Percentiles rank a stretch among this genome's conserved stretches.
These are phyloP conservation scores for Leuctra nigra DNA, from an alignment of 2,888 invertebrate genomes.

Conservation along the genomic window DNA sequence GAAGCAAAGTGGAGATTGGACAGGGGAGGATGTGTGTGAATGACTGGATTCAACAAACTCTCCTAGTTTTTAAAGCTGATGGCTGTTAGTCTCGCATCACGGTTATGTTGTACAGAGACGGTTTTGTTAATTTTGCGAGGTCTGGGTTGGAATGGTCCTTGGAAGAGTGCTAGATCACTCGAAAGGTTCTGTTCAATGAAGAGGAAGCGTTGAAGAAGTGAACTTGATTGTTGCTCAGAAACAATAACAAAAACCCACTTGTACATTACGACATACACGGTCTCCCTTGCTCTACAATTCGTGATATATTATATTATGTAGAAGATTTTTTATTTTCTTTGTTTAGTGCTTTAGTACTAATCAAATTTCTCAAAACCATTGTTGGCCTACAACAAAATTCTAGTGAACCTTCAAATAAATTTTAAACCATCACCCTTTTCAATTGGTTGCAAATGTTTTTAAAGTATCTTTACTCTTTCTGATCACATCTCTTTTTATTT, in stretches of 20 bases:
- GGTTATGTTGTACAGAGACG: constrained; percentile 26
- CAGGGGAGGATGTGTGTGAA: constrained; percentile 16
- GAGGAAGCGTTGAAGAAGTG: constrained; percentile 21
- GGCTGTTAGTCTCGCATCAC: constrained; percentile 17
- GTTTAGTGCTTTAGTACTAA: constrained; percentile 23
- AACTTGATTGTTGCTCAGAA: constrained; percentile 30
- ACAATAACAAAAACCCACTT: constrained; percentile 29
- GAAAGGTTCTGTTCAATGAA: constrained; percentile 6
- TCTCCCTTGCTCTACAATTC: constrained; percentile 25
- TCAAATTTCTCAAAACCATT: constrained; percentile 23
- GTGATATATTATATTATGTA: constrained; percentile 11
- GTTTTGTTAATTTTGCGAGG: constrained; percentile 20
- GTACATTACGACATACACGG: constrained; percentile 28
- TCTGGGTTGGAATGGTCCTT: constrained; percentile 15
- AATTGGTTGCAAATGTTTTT: not conserved
- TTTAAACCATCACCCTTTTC: not conserved
- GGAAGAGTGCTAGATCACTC: constrained; percentile 18
- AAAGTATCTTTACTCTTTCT: not conserved
- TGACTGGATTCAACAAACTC: constrained; percentile 16
- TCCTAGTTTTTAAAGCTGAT: constrained; percentile 22
- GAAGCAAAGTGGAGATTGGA: constrained; percentile 14
- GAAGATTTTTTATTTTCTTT: constrained; percentile 21
- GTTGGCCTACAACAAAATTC: constrained; percentile 21
- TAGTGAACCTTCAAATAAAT: constrained; percentile 2
- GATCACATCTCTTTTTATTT: not conserved